Conservation (phyloP, 1,140 invertebrate genomes). For the Caenorhabditis briggsae region DNA sequence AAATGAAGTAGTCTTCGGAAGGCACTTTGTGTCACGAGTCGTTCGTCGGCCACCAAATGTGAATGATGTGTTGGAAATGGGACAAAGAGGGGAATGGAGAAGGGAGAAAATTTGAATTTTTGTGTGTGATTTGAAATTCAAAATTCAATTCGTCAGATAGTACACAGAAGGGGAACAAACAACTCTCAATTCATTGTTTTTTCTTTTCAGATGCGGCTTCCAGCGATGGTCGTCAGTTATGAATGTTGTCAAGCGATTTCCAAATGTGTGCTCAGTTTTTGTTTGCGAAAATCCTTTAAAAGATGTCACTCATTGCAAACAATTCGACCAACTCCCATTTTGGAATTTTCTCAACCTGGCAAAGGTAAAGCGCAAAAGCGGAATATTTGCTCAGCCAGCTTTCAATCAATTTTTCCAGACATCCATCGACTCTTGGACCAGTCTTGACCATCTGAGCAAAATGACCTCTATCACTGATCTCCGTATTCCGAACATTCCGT, state of each 20-base stretch:
- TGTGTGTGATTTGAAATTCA: background rate
- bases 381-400: background rate
- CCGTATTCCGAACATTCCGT: slow-evolving; percentile 65
- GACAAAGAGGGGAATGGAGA: background rate
- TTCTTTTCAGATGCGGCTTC: slow-evolving; percentile 58
- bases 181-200: background rate
- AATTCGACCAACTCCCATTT: slow-evolving; percentile 41
- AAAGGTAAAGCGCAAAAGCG: background rate
- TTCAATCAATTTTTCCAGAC: slow-evolving; percentile 50
- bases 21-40: background rate
- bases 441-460: slow-evolving; percentile 47
- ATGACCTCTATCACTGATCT: slow-evolving; percentile 62
- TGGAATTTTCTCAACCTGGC: slow-evolving; percentile 49
- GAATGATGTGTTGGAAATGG: slow-evolving; percentile 29
- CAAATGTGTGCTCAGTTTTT: slow-evolving; percentile 62
- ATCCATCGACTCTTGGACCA: slow-evolving; percentile 43
- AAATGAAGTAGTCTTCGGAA: slow-evolving; percentile 5
- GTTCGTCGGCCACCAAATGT: background rate
- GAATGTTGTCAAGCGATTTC: slow-evolving; percentile 58
- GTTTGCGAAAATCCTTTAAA: slow-evolving; percentile 65
- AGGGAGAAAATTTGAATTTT: background rate
- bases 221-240: slow-evolving; percentile 57
- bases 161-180: background rate
- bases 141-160: background rate
- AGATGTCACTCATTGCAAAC: slow-evolving; percentile 56